Base-by-base conservation (phyloP, 92 coral and sea anemone species). In the Bergia puertoricense region DNA sequence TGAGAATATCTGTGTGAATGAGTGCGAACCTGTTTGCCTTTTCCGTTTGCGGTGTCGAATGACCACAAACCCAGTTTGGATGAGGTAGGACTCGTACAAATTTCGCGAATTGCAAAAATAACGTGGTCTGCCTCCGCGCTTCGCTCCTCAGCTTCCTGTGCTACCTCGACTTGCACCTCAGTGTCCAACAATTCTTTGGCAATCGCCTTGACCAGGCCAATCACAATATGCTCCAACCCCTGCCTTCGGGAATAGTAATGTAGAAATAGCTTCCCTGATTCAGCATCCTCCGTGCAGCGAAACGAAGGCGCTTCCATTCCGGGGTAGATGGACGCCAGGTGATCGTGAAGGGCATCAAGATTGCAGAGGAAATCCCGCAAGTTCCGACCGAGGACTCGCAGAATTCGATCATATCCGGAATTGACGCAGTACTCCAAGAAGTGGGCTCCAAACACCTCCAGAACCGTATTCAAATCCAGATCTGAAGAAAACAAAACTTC, bases 231-330 rank as follows among this genome's bases (percentile, higher is more conserved):
- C 57, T 95, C 96, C 18, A 97, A 93, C 5, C 99, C 99, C 41
- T 92, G 91, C 10, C 99, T 92, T 76, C 89, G 91, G 43, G 98
- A 94, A 79, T 97, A 97, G 75, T 97, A 97, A 88, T 97, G 99
- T 74, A 97, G 86, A 23, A 92, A 90, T 9, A 97, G 87, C 41
- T 93, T 95, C 18, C 98, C 98, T 81, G 96, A 95, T 9, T 93
- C 90, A 40, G 96, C 94, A 16, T 84, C 87, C 71, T 97, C 99
- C 20, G 98, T 93, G 75, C 99, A 97, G 74, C 99, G 94, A 67
- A 97, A 97, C 6, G 99, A 97, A 11, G 99, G 99, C 13, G 99
- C 99, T 73, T 95, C 97, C 99, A 97, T 97, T 37, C 99, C 99
- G 0, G 98, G 98, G 92, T 97, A 97, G 75, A 97, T 97, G 15